Evolutionary conservation across 1,140 invertebrate genomes (phyloP).

Genomic region (Scaptomyza graminum): DNA sequence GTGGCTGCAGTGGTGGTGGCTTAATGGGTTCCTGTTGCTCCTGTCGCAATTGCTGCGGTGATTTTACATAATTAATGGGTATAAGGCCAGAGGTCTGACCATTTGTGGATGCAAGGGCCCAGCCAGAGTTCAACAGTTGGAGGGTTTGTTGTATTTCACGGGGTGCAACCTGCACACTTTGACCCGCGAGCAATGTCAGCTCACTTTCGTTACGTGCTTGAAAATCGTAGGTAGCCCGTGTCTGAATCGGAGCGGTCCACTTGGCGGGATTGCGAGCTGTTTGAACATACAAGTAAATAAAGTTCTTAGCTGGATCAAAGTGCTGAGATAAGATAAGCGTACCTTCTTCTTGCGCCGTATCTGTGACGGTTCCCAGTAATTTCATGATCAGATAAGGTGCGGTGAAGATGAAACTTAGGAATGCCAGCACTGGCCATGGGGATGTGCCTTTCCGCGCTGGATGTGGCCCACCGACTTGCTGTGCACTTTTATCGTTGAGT

Average conservation of each 20-base stretch:
- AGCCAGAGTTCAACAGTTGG: constrained; percentile 88
- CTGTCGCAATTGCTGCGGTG: constrained; percentile 74
- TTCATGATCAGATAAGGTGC: constrained; percentile 97
- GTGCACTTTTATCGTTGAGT: constrained; percentile 66
- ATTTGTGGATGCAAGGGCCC: constrained; percentile 89
- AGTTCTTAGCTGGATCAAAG: constrained; percentile 63
- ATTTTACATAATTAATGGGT: constrained; percentile 91
- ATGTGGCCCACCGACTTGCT: constrained; percentile 44
- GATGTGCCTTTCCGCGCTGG: constrained; percentile 74
- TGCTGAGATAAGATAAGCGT: constrained; percentile 77
- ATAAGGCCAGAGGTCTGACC: constrained; percentile 89
- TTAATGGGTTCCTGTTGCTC: constrained; percentile 53
- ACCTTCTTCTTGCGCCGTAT: constrained; percentile 85
- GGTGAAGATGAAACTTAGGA: constrained; percentile 93
- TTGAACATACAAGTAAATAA: constrained; percentile 19
- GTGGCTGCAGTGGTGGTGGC: constrained; percentile 29
- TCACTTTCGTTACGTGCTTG: constrained; percentile 89
- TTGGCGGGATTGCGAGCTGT: constrained; percentile 86
- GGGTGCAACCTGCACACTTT: constrained; percentile 92
- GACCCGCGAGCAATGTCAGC: constrained; percentile 90
- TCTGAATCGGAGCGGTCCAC: constrained; percentile 90
- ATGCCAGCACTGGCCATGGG: constrained; percentile 90
- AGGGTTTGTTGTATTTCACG: constrained; percentile 90
- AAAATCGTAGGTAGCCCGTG: constrained; percentile 91
- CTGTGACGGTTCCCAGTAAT: constrained; percentile 88